Evolutionary conservation across 2,888 invertebrate species (phyloP).

Genomic region (Isotomurus palustris): DNA sequence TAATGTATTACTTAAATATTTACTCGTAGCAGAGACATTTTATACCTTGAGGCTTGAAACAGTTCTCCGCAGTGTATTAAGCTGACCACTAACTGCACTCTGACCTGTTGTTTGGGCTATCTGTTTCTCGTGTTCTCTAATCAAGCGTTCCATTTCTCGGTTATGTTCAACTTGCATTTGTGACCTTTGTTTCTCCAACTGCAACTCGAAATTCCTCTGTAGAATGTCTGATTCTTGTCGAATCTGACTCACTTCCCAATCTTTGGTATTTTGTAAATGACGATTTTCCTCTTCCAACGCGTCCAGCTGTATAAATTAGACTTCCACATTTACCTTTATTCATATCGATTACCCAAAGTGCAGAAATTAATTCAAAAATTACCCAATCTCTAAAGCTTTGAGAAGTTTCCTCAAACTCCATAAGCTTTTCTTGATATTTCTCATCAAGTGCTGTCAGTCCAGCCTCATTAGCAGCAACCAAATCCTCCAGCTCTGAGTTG

Average conservation of each 20-base stretch:
- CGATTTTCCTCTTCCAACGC: constrained; percentile 14
- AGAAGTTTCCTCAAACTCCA: constrained; percentile 15
- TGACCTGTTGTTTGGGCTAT: too few relatives aligned
- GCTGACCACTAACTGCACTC: not conserved
- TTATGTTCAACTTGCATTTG: constrained; percentile 15
- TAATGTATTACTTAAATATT: too few relatives aligned
- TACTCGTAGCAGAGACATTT: too few relatives aligned
- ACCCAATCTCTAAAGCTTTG: constrained; percentile 13
- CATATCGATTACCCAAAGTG: too few relatives aligned
- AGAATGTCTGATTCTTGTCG: constrained; percentile 17
- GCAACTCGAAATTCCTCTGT: constrained; percentile 20
- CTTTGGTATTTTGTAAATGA: constrained; percentile 10
- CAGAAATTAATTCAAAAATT: too few relatives aligned
- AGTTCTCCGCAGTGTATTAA: not conserved
- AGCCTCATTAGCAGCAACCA: constrained; percentile 5
- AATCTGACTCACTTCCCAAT: constrained; percentile 15
- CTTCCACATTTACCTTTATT: not conserved
- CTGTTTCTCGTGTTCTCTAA: constrained; percentile 12
- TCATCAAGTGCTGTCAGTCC: constrained; percentile 7
- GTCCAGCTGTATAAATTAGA: too few relatives aligned
- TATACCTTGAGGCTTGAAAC: not conserved
- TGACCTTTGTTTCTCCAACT: constrained; percentile 15
- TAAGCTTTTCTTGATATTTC: constrained; percentile 14
- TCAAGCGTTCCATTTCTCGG: constrained; percentile 16
- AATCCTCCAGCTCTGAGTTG: constrained; percentile 10